Conservation (phyloP, 2,113 vertebrate genomes). For the Cynoglossus semilaevis region DNA sequence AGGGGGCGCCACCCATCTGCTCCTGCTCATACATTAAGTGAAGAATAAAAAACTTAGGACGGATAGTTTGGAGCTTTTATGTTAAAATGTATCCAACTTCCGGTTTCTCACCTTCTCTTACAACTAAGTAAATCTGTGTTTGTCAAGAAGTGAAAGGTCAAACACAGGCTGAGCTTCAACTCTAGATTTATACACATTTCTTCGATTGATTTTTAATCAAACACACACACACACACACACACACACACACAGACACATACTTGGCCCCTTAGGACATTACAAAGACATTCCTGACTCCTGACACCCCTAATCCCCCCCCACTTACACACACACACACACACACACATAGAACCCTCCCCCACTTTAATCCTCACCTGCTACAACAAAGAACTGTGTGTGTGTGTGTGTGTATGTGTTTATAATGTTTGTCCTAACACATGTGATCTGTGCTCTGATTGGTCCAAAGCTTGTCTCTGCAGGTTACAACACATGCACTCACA, state of each 20-base stretch:
- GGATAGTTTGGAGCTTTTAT: too few relatives aligned
- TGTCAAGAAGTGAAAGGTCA: too few relatives aligned
- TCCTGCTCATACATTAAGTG: too few relatives aligned
- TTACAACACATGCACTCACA: slow-evolving; percentile 23
- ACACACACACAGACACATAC: slow-evolving; percentile 4
- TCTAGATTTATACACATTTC: too few relatives aligned
- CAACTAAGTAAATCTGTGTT: too few relatives aligned
- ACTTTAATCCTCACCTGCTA: slow-evolving; percentile 32
- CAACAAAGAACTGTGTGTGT: slow-evolving; percentile 23
- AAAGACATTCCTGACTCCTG: neutral
- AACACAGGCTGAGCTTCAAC: too few relatives aligned
- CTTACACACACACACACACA: too few relatives aligned
- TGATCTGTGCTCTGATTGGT: slow-evolving; percentile 11
- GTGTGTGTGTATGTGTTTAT: neutral
- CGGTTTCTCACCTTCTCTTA: too few relatives aligned
- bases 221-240: slow-evolving; percentile 9
- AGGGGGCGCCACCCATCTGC: too few relatives aligned
- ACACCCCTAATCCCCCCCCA: neutral
- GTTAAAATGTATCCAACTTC: too few relatives aligned
- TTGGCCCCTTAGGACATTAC: neutral
- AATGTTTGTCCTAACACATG: slow-evolving; percentile 15
- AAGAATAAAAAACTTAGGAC: too few relatives aligned
- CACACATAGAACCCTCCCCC: slow-evolving; percentile 1
- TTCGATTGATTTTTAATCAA: neutral
- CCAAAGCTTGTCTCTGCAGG: slow-evolving; percentile 14